A percentile compares a stretch with the other conserved stretches of the same genome.
phyloP scores from a whole-genome alignment of 2,797 vertebrate species.

The Mormyrus proboscirostris region DNA sequence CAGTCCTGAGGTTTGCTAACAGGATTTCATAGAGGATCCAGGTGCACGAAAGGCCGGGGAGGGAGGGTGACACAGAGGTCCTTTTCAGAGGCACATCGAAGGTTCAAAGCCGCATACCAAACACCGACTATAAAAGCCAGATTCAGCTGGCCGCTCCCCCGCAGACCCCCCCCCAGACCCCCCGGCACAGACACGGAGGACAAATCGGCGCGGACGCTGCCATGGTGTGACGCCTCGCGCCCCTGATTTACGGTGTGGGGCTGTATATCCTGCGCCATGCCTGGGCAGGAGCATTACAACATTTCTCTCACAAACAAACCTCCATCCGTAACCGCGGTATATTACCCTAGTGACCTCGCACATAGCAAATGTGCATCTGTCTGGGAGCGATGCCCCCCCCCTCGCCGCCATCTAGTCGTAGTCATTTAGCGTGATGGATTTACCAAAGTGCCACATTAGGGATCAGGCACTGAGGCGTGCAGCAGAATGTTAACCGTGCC shows the following conservation, averaged over 20 bases:
- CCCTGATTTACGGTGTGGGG: neutral
- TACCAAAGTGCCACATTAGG: neutral
- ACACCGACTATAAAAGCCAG: constrained; percentile 22
- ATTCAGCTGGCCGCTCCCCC: neutral
- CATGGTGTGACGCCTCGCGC: neutral
- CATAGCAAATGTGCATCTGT: neutral
- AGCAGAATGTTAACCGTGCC: neutral
- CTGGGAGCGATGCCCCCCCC: neutral
- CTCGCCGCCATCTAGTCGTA: neutral
- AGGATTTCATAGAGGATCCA: constrained; percentile 20
- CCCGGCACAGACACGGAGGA: neutral
- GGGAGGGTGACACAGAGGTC: constrained; percentile 23
- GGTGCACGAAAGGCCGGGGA: constrained; percentile 27
- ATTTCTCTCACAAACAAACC: neutral
- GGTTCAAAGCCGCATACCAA: constrained; percentile 32
- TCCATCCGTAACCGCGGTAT: neutral
- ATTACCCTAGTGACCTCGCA: constrained; percentile 12
- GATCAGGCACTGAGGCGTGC: neutral
- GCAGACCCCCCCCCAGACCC: neutral
- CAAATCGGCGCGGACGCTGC: neutral
- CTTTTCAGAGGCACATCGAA: constrained; percentile 25
- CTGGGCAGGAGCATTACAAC: neutral
- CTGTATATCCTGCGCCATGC: neutral
- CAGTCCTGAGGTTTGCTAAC: neutral
- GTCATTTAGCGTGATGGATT: constrained; percentile 5